These are phyloP conservation scores for Tholera decimalis DNA, from an alignment of 2,888 invertebrate species.

Conservation along the genomic window DNA sequence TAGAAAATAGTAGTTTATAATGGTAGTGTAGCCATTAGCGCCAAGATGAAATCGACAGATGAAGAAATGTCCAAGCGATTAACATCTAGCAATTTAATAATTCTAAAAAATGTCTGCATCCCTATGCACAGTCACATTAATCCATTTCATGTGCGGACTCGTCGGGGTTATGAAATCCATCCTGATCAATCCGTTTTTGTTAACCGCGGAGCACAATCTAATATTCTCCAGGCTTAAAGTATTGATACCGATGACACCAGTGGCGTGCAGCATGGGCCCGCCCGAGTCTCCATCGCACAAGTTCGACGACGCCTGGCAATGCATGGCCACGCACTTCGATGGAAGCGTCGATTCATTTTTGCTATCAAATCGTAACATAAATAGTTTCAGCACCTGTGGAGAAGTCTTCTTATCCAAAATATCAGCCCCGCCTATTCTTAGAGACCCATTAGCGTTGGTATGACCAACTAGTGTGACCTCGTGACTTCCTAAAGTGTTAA, in stretches of 20 bases:
- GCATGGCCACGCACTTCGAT: conserved; percentile 13
- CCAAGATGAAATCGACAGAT: too few relatives aligned
- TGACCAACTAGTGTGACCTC: conserved; percentile 27
- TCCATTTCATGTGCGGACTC: conserved; percentile 39
- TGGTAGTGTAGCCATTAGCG: too few relatives aligned
- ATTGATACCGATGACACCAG: conserved; percentile 39
- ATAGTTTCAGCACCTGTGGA: conserved; percentile 10
- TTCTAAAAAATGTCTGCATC: background rate
- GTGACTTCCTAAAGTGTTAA: conserved; percentile 24
- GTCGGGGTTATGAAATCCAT: conserved; percentile 38
- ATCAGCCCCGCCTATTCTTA: background rate
- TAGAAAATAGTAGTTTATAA: conserved; percentile 6
- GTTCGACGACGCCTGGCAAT: conserved; percentile 12
- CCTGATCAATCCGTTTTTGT: conserved; percentile 12
- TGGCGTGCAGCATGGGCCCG: conserved; percentile 44
- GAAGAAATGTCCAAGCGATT: background rate
- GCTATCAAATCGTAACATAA: conserved; percentile 34
- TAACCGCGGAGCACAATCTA: conserved; percentile 23
- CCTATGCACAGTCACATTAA: conserved; percentile 20
- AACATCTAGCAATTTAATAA: background rate
- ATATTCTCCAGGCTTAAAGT: conserved; percentile 41
- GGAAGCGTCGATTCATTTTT: conserved; percentile 10
- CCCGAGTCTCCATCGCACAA: conserved; percentile 35
- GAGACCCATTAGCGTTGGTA: conserved; percentile 1
- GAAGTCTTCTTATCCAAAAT: background rate